phyloP scores from a whole-genome alignment of 1,140 invertebrate species.

The Diplogasteroides magnus region DNA sequence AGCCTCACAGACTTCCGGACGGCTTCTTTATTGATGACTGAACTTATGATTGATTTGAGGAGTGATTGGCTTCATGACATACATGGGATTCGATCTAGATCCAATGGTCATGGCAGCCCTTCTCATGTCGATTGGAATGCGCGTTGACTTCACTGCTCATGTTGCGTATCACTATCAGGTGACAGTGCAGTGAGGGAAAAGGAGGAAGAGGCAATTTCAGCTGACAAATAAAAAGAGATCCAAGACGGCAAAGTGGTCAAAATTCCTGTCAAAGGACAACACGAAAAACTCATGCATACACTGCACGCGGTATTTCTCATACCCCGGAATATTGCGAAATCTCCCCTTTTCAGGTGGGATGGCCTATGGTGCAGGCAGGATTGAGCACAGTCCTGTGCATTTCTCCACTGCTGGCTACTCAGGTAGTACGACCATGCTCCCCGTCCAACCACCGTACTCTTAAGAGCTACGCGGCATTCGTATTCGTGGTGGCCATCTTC shows the following conservation, averaged over 20 bases:
- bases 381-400: constrained; percentile 85
- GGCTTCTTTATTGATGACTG: not conserved
- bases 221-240: constrained; percentile 56
- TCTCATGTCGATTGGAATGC: constrained; percentile 59
- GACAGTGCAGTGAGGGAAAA: too few species aligned
- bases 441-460: constrained; percentile 1
- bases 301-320: constrained; percentile 53
- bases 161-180: constrained; percentile 61
- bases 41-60: constrained; percentile 19
- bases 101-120: constrained; percentile 57
- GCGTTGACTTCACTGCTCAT: constrained; percentile 59
- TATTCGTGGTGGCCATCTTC: constrained; percentile 59
- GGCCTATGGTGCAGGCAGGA: constrained; percentile 81
- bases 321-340: not conserved
- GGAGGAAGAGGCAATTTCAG: too few species aligned
- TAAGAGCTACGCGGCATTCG: constrained; percentile 66
- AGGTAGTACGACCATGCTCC: not conserved
- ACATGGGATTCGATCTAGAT: constrained; percentile 57
- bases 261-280: constrained; percentile 41
- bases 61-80: constrained; percentile 57
- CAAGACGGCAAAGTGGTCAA: constrained; percentile 33
- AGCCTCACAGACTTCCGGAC: too few species aligned
- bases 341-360: constrained; percentile 64
- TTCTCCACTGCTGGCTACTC: constrained; percentile 66
- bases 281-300: constrained; percentile 57